phyloP scores from a whole-genome alignment of 2,113 vertebrate species.

The Thryonomys swinderianus region DNA sequence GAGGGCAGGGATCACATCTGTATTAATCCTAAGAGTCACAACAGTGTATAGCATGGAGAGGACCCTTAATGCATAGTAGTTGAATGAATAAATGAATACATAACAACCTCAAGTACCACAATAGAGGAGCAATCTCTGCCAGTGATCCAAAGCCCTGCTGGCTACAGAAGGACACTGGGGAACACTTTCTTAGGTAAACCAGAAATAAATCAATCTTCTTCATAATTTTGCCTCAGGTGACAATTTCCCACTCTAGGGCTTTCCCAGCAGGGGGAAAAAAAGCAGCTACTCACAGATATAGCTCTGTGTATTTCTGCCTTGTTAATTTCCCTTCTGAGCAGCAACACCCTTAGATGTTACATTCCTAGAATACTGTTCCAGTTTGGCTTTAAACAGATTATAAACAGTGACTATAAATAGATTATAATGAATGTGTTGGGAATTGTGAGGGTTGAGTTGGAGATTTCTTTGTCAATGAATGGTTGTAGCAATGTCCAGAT shows the following conservation, averaged over 20 bases:
- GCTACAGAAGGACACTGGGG: background rate
- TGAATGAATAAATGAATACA: background rate
- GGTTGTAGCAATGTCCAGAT: background rate
- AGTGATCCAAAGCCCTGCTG: conserved; percentile 14
- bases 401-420: background rate
- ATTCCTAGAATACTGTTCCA: background rate
- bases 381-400: background rate
- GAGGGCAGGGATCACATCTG: background rate
- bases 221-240: conserved; percentile 42
- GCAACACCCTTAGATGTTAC: background rate
- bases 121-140: background rate
- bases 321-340: conserved; percentile 32
- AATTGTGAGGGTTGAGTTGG: background rate
- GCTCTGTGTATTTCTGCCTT: conserved; percentile 3
- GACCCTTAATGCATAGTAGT: background rate
- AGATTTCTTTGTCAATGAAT: background rate
- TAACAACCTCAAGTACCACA: background rate
- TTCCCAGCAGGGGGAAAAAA: background rate
- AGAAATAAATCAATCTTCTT: conserved; percentile 58
- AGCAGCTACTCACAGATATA: background rate
- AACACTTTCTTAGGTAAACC: conserved; percentile 16
- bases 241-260: conserved; percentile 21
- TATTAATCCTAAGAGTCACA: background rate
- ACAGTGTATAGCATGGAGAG: background rate
- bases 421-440: background rate